Percentiles rank a stretch among this genome's conserved stretches.
Evolutionary conservation across 2,797 vertebrate species (phyloP).

Genomic region (Anabas testudineus): DNA sequence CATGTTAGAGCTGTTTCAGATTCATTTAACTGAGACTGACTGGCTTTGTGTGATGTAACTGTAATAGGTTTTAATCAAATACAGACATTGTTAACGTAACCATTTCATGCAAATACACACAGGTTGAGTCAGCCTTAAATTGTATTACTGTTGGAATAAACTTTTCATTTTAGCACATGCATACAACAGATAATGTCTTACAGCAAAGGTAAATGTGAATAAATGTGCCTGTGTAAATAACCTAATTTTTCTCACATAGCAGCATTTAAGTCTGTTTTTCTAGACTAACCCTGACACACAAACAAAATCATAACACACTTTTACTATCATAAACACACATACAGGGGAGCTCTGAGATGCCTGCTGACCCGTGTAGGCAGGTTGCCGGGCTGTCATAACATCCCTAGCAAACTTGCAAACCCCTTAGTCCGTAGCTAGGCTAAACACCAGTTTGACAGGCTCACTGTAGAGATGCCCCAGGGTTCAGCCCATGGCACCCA

Average conservation of each 20-base stretch:
- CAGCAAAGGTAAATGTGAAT: neutral
- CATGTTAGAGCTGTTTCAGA: neutral
- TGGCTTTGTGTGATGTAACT: neutral
- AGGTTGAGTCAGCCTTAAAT: neutral
- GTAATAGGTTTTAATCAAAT: too few relatives aligned
- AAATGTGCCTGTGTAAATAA: constrained; percentile 6
- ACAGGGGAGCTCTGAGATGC: constrained; percentile 18
- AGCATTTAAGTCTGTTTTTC: constrained; percentile 13
- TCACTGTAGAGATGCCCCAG: constrained; percentile 48
- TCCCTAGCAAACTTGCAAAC: constrained; percentile 35
- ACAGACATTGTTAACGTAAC: too few relatives aligned
- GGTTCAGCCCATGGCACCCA: constrained; percentile 59
- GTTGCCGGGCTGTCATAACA: constrained; percentile 65
- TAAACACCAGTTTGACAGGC: constrained; percentile 62
- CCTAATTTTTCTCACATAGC: neutral
- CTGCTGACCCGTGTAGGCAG: constrained; percentile 64
- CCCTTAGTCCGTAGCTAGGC: constrained; percentile 50
- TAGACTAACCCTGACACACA: neutral
- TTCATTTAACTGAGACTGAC: neutral
- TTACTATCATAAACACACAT: constrained; percentile 15
- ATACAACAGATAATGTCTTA: neutral
- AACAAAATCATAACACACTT: constrained; percentile 4
- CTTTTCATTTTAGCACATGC: constrained; percentile 5
- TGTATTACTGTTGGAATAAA: constrained; percentile 24
- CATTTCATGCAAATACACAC: neutral